These are phyloP conservation scores for Diadema setosum DNA, from an alignment of 35 echinoderm and acorn worm species.

Conservation along the genomic window DNA sequence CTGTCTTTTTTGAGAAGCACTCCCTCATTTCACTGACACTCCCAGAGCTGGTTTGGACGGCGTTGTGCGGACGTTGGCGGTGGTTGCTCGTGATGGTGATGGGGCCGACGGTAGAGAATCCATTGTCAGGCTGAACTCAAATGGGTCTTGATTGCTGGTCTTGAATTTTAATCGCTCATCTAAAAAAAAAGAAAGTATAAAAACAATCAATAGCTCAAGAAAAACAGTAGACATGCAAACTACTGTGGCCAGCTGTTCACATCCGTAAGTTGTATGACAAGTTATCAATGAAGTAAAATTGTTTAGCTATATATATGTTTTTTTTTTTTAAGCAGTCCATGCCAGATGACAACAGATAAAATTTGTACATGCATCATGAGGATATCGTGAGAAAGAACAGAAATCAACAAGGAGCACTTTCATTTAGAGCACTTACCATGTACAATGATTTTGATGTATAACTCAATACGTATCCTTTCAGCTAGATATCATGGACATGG, in stretches of 20 bases:
- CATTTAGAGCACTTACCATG: no score
- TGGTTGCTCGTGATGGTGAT: constrained; percentile 56
- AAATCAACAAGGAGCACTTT: no score
- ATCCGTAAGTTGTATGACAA: background rate
- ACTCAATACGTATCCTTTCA: no score
- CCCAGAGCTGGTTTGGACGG: no score
- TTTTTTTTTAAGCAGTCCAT: background rate
- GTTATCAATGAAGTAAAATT: background rate
- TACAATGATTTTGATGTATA: no score
- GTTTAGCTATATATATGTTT: no score
- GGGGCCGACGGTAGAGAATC: constrained; percentile 19
- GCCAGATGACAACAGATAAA: background rate
- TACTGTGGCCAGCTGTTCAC: background rate
- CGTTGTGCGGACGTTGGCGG: no score
- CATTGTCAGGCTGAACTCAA: constrained; percentile 65
- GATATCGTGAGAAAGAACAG: no score
- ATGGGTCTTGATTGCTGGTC: constrained; percentile 58
- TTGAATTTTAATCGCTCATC: constrained; percentile 65
- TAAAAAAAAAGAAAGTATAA: constrained; percentile 9
- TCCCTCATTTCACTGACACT: no score
- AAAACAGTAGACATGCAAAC: background rate
- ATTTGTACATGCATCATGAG: background rate
- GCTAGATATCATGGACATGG: no score
- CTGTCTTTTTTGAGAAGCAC: no score
- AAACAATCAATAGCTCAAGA: background rate